Conservation (phyloP, 2,888 invertebrate genomes). For the Pecten maximus region DNA sequence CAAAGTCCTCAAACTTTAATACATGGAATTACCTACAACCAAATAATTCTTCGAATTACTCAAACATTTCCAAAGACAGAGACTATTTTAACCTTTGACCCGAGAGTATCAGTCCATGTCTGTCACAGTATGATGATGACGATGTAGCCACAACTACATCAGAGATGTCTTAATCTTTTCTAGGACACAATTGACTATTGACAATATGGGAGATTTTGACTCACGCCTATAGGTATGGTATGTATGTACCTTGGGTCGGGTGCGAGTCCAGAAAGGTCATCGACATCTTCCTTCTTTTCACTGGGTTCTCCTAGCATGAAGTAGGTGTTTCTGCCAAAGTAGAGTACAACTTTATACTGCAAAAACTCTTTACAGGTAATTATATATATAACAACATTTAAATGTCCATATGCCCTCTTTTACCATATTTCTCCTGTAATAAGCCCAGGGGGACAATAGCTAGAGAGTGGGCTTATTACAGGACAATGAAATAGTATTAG, state of each 20-base stretch:
- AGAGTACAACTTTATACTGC: neutral
- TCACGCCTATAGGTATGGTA: too few species aligned
- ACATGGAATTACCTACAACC: neutral
- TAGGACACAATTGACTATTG: too few species aligned
- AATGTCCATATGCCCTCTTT: too few species aligned
- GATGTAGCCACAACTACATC: constrained; percentile 74
- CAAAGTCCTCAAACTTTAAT: neutral
- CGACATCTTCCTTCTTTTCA: constrained; percentile 78
- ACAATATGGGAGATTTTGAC: too few species aligned
- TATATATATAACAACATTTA: too few species aligned
- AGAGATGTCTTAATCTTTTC: too few species aligned
- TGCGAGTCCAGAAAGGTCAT: constrained; percentile 71
- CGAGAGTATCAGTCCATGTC: constrained; percentile 62
- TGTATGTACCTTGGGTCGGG: constrained; percentile 79
- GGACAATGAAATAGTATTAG: too few species aligned
- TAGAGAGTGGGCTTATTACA: too few species aligned
- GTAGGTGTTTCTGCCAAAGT: constrained; percentile 75
- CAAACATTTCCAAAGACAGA: constrained; percentile 50
- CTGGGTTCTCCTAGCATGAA: constrained; percentile 80
- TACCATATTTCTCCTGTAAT: too few species aligned
- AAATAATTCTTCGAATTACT: constrained; percentile 39
- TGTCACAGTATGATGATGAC: constrained; percentile 71
- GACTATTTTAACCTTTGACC: constrained; percentile 48
- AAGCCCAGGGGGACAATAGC: too few species aligned
- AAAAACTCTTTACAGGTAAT: too few species aligned